Evolutionary conservation across 2,113 vertebrate genomes (phyloP), one percentile per base, ranked within the genome.

Genomic region (Heteronetta atricapilla): DNA sequence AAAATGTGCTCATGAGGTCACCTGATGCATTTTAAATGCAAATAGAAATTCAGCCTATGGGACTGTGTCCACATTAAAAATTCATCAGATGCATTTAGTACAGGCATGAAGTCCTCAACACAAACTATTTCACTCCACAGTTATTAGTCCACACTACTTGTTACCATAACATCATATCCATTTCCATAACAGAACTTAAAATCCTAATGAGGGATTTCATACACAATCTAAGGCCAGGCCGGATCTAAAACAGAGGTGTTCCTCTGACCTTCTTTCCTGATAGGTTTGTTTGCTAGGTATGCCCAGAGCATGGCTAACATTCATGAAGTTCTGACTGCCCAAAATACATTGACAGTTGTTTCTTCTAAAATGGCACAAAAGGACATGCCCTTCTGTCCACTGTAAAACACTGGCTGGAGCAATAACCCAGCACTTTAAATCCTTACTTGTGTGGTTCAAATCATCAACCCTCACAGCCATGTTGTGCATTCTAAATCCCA

Each of bases 1-100:
- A 77, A 86, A 69, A 40, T 3, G 1, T 69, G 31, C n/a, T 88
- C 33, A 69, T 25, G 20, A 67, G 46, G 26, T 50, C 15, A 86
- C 31, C 6, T 86, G 33, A 38, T 68, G 67, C 82, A 90, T 70
- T 68, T 79, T 85, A 94, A 93, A 85, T 73, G 82, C 58, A 94
- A 88, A 92, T 52, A 69, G 33, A 29, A 76, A 90, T 90, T 88
- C 42, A 82, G 59, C 72, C 79, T 68, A 48, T 60, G 82, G 76
- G 72, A 82, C 34, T 38, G 29, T 52, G 22, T 42, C 55, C 2
- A 0, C 62, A 77, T 33, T 22, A 89, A 93, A 91, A 86, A 81
- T 73, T 74, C 33, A 66, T 74, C 82, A 69, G 22, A 90, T 34
- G 10, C 26, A 10, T 38, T 33, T 34, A 48, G 22, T 29, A 76